phyloP scores from a whole-genome alignment of 2,888 invertebrate genomes.

The Ypsolopha scabrella region DNA sequence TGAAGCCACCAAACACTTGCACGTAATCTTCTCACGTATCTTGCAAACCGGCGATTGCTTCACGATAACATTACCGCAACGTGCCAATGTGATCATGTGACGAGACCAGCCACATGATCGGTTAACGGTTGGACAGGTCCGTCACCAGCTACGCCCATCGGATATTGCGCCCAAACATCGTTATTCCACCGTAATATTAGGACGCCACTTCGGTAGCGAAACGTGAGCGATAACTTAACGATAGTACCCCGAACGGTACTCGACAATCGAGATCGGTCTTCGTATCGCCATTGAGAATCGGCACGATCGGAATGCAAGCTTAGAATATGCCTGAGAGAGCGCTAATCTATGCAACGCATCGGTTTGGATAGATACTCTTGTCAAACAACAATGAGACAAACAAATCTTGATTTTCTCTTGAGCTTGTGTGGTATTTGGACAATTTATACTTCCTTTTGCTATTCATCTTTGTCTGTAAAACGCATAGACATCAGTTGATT shows the following conservation, averaged over 20 bases:
- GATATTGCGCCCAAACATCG: conserved; percentile 13
- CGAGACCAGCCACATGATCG: no score
- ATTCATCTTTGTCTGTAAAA: no score
- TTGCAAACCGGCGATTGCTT: no score
- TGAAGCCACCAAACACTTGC: no score
- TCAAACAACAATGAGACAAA: conserved; percentile 1
- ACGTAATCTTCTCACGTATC: no score
- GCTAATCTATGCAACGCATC: conserved; percentile 31
- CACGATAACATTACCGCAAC: no score
- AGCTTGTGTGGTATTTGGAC: background rate
- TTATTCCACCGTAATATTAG: conserved; percentile 38
- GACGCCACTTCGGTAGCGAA: conserved; percentile 54
- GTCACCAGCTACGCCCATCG: background rate
- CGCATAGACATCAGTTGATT: no score
- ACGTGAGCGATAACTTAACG: conserved; percentile 66
- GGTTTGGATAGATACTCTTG: background rate
- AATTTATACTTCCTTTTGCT: no score
- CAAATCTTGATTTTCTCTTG: background rate
- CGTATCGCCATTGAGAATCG: conserved; percentile 57
- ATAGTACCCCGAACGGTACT: conserved; percentile 52
- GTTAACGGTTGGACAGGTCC: background rate
- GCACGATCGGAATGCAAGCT: conserved; percentile 56
- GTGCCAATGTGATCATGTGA: no score
- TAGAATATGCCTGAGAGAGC: conserved; percentile 14
- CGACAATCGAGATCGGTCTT: conserved; percentile 54